Base-by-base conservation (phyloP, 1,140 invertebrate genomes). In the Micrasema longulum region DNA sequence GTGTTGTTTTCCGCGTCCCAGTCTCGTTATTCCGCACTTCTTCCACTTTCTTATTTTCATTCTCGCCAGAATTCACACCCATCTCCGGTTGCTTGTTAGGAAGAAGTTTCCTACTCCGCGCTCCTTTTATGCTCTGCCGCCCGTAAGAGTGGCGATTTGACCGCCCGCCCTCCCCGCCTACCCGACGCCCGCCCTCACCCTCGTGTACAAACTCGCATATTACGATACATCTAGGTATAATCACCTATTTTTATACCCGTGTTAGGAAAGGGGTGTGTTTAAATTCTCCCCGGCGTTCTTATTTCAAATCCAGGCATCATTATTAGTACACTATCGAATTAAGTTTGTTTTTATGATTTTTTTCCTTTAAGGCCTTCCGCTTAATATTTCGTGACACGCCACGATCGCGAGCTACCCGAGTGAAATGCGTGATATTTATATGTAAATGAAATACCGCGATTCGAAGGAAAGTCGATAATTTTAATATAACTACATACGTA, bases 51-150 rank as follows among this genome's bases (percentile, higher is more conserved):
- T 74, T 71, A 71, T 71, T 74, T 74, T 71, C 69, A 63, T 71
- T 67, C 64, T 71, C 64, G 62, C 63, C 73, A 66, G 73, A 64
- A 43, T 70, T 74, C 57, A 53, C 72, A 66, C 68, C 73, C 73
- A 69, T 75, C 73, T 75, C 73, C 73, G 73, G 73, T 75, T 71
- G 73, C 73, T 75, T 75, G 73, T 75, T 75, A 75, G 60, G 69
- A 70, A 66, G 67, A 75, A 75, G 73, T 75, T 75, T 75, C 70
- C 73, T 68, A 62, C 69, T 71, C 64, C 67, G 65, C 73, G 69
- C 52, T 67, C 55, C 69, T 71, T 75, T 75, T 71, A 75, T 71
- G 73, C 69, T 71, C 69, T 55, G 60, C 55, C 62, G 69, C 62
- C 35, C 52, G 31, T 16, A 60, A 55, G 68, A 65, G 72, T 63